phyloP scores from a whole-genome alignment of 2,888 invertebrate species.

The Biston betularia region DNA sequence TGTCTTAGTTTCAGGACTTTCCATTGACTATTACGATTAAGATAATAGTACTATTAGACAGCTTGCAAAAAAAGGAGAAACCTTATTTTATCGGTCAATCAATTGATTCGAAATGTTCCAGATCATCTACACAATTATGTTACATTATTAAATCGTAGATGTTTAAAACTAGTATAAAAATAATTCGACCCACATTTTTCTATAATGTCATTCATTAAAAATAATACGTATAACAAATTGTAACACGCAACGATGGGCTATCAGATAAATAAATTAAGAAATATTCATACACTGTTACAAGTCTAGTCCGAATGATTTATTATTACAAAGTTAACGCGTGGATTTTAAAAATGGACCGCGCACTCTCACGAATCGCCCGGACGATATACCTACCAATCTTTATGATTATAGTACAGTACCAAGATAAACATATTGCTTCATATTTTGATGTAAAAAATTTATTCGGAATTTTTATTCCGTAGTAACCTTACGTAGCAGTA shows the following conservation, averaged over 20 bases:
- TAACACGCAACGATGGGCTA: conserved; percentile 59
- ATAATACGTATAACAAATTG: conserved; percentile 55
- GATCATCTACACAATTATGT: neutral
- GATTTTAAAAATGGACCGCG: conserved; percentile 42
- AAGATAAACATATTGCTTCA: conserved; percentile 39
- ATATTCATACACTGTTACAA: conserved; percentile 59
- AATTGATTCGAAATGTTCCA: too few relatives aligned
- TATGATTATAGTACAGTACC: conserved; percentile 47
- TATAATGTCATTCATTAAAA: conserved; percentile 42
- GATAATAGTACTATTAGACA: too few relatives aligned
- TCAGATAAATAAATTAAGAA: conserved; percentile 56
- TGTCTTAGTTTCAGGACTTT: neutral
- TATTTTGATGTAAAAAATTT: too few relatives aligned
- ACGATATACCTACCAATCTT: conserved; percentile 26
- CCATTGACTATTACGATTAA: too few relatives aligned
- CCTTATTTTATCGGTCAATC: too few relatives aligned
- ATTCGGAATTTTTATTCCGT: conserved; percentile 3
- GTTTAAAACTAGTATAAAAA: conserved; percentile 30
- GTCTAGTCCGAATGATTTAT: conserved; percentile 60
- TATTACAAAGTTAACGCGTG: conserved; percentile 53
- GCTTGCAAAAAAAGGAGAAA: too few relatives aligned
- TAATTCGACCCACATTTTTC: conserved; percentile 35
- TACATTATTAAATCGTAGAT: neutral
- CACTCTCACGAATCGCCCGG: conserved; percentile 50
- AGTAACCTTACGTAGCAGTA: conserved; percentile 6